phyloP scores from a whole-genome alignment of 2,797 vertebrate genomes.

The Tokudaia muenninki region DNA sequence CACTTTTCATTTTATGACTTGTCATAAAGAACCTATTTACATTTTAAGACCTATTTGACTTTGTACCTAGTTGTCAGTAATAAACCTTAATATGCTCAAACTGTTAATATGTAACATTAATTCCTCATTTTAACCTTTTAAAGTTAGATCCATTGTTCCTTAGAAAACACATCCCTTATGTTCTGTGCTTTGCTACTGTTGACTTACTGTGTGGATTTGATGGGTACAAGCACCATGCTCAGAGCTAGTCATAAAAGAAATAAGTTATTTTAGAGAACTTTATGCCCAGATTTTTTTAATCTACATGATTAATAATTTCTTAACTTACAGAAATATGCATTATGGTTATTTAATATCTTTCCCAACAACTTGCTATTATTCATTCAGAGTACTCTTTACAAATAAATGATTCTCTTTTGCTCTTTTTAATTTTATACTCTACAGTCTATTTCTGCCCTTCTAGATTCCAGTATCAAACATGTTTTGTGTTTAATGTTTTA shows the following conservation, averaged over 20 bases:
- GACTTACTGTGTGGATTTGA: neutral
- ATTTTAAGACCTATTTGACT: neutral
- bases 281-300: conserved; percentile 15
- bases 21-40: neutral
- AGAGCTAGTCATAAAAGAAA: neutral
- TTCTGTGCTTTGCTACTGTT: neutral
- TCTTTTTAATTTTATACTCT: neutral
- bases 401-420: neutral
- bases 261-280: neutral
- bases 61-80: neutral
- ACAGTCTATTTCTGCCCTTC: neutral
- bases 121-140: neutral
- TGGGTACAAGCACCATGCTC: neutral
- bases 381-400: neutral
- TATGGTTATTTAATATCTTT: neutral
- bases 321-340: neutral
- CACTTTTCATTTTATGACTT: neutral
- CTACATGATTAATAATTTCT: neutral
- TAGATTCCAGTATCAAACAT: neutral
- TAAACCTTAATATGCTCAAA: neutral
- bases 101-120: neutral
- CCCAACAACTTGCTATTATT: neutral
- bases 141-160: neutral
- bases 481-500: neutral
- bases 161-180: neutral